Evolutionary conservation across 2,888 invertebrate genomes (phyloP), one percentile per base, ranked within the genome.

Genomic region (Sarcophaga carnaria): DNA sequence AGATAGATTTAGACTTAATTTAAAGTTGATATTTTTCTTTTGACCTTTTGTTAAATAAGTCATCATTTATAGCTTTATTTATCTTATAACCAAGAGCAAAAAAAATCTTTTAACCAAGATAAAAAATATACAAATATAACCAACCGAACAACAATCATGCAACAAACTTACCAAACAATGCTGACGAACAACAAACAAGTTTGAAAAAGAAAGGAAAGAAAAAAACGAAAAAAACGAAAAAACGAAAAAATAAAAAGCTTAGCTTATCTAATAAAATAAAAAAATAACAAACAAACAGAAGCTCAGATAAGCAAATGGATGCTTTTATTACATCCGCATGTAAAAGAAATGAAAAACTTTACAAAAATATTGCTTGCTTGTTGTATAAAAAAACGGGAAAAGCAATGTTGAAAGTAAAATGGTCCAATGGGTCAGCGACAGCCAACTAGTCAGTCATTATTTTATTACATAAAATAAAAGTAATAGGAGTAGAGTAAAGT

Each of bases 361-460:
- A 81, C 45, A 71, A 78, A 77, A 84, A 80, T 83, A 71, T 84
- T 81, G 66, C 81, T 71, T 72, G 75, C 25, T 63, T 62, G 67
- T 79, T 75, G 64, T 71, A 71, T 49, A 37, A 62, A 75, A 81
- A 62, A 78, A 75, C 78, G 72, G 70, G 17, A 5, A 69, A 69
- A 62, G 45, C 25, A 78, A 83, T 84, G 84, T 87, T 87, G 84
- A 87, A 87, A 87, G 87, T 87, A 87, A 87, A 84, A 87, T 87
- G 84, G 87, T 87, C 87, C 87, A 87, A 87, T 87, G 87, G 87
- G 87, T 84, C 87, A 87, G 84, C 84, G 72, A 72, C 77, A 83
- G 78, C 59, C 69, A 71, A 12, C 62, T 37, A 75, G 62, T 45
- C 54, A 54, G 17, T 12, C 17, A 54, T n/a, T n/a, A 67, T 54